Evolutionary conservation across 2,797 vertebrate genomes (phyloP).

Genomic region (Nannoperca australis): DNA sequence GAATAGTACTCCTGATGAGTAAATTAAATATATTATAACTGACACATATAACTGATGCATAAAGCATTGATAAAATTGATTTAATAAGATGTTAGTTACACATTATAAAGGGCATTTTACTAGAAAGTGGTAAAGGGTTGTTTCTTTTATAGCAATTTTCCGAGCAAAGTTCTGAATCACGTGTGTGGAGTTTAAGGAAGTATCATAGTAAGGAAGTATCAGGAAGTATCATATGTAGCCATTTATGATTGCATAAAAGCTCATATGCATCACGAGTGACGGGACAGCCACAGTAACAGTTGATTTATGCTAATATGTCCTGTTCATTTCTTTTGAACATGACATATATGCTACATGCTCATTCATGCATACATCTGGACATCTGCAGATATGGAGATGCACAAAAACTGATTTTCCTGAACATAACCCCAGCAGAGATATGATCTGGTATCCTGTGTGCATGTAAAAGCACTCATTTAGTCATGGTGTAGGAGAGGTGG

Average conservation of each 20-base stretch:
- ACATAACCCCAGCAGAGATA: slow-evolving; percentile 28
- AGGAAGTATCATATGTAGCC: neutral
- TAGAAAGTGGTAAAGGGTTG: neutral
- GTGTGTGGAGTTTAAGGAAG: no score
- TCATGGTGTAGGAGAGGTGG: slow-evolving; percentile 58
- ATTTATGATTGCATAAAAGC: neutral
- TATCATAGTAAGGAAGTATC: no score
- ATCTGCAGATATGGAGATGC: slow-evolving; percentile 17
- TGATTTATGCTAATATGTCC: neutral
- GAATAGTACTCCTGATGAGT: neutral
- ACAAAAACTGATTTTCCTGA: slow-evolving; percentile 26
- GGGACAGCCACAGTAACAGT: neutral
- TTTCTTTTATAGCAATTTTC: neutral
- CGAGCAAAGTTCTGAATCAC: neutral
- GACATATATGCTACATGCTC: neutral
- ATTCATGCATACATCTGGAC: neutral
- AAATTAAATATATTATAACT: no score
- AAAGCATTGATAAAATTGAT: neutral
- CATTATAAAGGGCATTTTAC: neutral
- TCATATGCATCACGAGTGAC: neutral
- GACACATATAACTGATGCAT: no score
- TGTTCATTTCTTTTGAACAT: neutral
- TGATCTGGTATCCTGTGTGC: slow-evolving; percentile 32
- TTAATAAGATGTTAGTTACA: neutral
- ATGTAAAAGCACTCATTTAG: slow-evolving; percentile 68